These are phyloP conservation scores for Acanthosepion pharaonis DNA, from an alignment of 2,888 invertebrate genomes.

Conservation along the genomic window DNA sequence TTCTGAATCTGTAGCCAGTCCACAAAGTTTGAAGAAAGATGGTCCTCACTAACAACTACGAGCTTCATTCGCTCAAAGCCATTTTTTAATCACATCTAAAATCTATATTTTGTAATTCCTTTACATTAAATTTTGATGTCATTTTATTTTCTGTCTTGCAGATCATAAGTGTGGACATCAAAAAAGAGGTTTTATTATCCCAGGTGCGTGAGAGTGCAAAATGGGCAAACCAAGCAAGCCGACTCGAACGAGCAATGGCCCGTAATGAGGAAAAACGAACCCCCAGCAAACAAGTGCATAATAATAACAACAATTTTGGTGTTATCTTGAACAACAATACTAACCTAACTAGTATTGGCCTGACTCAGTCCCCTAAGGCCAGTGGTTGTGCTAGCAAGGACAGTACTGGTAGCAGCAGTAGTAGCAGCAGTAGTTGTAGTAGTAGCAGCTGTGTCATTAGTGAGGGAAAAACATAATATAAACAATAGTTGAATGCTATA, in stretches of 20 bases:
- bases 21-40: no score
- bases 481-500: not conserved
- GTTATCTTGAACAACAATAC: conserved; percentile 37
- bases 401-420: not conserved
- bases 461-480: not conserved
- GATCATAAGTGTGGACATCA: conserved; percentile 69
- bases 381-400: not conserved
- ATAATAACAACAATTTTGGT: not conserved
- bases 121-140: not conserved
- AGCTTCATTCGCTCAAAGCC: no score
- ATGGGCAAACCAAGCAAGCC: conserved; percentile 64
- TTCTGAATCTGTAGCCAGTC: no score
- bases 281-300: conserved; percentile 10
- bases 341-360: not conserved
- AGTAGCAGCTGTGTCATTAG: conserved; percentile 25
- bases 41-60: no score
- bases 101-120: not conserved
- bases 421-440: not conserved
- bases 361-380: not conserved
- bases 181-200: conserved; percentile 68
- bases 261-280: not conserved
- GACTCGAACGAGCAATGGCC: conserved; percentile 66
- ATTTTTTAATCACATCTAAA: no score
- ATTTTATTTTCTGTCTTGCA: conserved; percentile 51
- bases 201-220: conserved; percentile 67